Percentiles rank a stretch among this genome's conserved stretches.
phyloP scores from a whole-genome alignment of 2,797 vertebrate species.

The Nyctalus aviator region DNA sequence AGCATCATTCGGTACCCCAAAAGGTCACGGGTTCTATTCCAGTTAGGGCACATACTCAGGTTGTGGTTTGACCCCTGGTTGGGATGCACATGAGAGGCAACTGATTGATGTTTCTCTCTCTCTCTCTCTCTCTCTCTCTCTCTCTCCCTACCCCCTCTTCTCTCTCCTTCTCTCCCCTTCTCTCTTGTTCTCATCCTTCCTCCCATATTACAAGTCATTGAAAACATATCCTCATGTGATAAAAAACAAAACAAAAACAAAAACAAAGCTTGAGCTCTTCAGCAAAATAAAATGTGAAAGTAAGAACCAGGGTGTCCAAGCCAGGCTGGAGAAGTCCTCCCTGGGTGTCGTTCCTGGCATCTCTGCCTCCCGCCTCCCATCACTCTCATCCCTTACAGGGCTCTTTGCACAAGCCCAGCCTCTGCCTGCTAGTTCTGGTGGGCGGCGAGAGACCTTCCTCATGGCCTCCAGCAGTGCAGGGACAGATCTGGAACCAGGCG shows the following conservation, averaged over 20 bases:
- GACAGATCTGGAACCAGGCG: constrained; percentile 1
- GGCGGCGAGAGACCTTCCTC: background rate
- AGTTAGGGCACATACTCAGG: background rate
- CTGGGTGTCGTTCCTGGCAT: background rate
- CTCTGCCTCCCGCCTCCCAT: background rate
- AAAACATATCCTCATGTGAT: background rate
- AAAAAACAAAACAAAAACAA: background rate
- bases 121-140: background rate
- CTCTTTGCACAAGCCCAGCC: background rate
- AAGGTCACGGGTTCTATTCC: background rate
- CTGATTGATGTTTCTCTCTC: background rate
- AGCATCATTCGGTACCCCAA: background rate
- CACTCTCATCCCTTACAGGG: background rate
- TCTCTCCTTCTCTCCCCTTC: background rate
- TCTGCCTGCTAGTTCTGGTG: background rate
- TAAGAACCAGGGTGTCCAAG: background rate
- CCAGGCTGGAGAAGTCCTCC: background rate
- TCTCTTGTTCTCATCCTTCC: no score
- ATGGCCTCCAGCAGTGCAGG: background rate
- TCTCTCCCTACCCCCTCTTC: no score
- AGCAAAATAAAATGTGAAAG: background rate
- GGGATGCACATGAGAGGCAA: background rate
- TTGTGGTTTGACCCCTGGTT: background rate
- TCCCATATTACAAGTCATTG: background rate
- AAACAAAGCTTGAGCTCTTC: background rate